phyloP scores from a whole-genome alignment of 2,797 vertebrate species.

The Natrix natrix region DNA sequence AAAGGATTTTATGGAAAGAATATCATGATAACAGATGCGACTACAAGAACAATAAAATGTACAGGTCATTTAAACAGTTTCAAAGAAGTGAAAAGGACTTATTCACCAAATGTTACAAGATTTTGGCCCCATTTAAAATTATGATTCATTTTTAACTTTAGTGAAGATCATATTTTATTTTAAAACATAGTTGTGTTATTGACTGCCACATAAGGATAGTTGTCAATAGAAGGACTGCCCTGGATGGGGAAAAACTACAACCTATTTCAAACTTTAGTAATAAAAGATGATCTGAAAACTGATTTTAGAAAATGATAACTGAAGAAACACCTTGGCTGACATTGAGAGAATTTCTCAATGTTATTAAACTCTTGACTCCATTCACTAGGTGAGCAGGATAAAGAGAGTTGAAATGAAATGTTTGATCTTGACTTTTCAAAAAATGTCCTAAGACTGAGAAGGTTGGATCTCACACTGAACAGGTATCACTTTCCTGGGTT shows the following conservation, averaged over 20 bases:
- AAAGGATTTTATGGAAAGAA: constrained; percentile 9
- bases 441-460: background rate
- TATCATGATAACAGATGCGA: background rate
- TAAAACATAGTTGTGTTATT: constrained; percentile 11
- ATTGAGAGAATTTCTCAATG: constrained; percentile 4
- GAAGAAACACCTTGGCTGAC: background rate
- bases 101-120: background rate
- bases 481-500: background rate
- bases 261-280: background rate
- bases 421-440: constrained; percentile 7
- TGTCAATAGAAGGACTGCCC: background rate
- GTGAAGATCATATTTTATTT: background rate
- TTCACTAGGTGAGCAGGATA: background rate
- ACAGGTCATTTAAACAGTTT: background rate
- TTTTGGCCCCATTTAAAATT: constrained; percentile 1
- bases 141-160: background rate
- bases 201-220: background rate
- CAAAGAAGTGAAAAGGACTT: background rate
- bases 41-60: constrained; percentile 3
- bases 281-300: background rate
- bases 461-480: background rate
- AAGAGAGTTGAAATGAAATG: background rate
- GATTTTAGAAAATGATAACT: background rate
- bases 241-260: background rate
- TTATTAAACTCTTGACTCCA: background rate